Evolutionary conservation across 2,113 vertebrate species (phyloP).

Genomic region (Microtus ochrogaster): DNA sequence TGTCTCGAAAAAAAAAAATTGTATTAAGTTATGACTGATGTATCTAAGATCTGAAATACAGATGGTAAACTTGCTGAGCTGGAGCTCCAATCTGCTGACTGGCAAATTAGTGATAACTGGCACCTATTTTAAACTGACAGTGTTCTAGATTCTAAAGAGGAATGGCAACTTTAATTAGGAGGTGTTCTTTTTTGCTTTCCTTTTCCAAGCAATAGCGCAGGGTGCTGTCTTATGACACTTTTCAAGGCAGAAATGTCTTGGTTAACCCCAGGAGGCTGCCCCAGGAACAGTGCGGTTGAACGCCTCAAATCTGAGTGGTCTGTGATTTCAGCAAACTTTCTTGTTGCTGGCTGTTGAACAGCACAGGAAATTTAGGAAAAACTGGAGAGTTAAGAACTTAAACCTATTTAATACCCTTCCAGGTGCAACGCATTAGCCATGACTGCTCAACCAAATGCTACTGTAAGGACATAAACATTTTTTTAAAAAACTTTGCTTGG

Average conservation of each 20-base stretch:
- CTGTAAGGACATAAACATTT: too few species aligned
- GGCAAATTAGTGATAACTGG: neutral
- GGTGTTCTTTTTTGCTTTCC: neutral
- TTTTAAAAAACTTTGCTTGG: too few species aligned
- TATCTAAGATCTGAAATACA: neutral
- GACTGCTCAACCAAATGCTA: neutral
- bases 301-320: neutral
- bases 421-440: neutral
- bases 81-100: neutral
- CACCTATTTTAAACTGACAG: neutral
- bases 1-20: too few species aligned
- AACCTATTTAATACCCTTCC: neutral
- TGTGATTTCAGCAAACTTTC: conserved; percentile 17
- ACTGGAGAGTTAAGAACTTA: neutral
- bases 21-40: neutral
- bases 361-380: neutral
- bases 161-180: neutral
- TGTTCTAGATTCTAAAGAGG: neutral
- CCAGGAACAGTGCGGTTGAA: neutral
- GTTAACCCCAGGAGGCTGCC: neutral
- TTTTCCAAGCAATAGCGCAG: neutral
- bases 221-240: neutral
- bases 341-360: neutral
- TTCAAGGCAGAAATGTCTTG: neutral
- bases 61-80: neutral